Percentiles rank a stretch among this genome's conserved stretches.
Conservation (phyloP, 2,888 invertebrate genomes). For the Cancer borealis region DNA sequence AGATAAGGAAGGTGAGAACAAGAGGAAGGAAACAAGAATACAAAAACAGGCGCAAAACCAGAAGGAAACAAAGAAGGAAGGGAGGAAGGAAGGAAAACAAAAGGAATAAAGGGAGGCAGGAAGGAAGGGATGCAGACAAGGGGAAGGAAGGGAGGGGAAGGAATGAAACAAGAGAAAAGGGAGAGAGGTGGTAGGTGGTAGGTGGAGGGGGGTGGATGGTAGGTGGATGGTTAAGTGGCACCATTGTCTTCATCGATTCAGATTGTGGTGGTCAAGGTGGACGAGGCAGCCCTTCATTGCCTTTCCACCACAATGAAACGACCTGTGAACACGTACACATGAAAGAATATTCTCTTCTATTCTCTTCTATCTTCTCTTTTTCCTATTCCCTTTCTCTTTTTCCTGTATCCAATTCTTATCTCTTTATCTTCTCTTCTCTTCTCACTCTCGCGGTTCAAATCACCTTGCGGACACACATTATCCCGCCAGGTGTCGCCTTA, state of each 20-base stretch:
- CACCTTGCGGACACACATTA: conserved; percentile 10
- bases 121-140: background rate
- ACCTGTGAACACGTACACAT: background rate
- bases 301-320: background rate
- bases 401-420: background rate
- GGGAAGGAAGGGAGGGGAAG: background rate
- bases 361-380: background rate
- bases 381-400: background rate
- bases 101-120: background rate
- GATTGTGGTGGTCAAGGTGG: conserved; percentile 53
- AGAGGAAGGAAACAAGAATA: background rate
- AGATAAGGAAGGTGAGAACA: too few relatives aligned
- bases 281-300: conserved; percentile 39
- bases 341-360: background rate
- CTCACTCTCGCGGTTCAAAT: background rate
- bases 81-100: background rate
- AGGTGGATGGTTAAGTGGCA: background rate
- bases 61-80: too few relatives aligned
- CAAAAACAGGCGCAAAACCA: background rate
- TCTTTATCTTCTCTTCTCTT: background rate
- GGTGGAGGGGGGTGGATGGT: background rate
- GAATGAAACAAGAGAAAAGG: background rate
- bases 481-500: conserved; percentile 27
- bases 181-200: background rate
- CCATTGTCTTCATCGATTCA: conserved; percentile 61